Conservation (phyloP, 2,888 invertebrate species). For the Dynastes grantii region DNA sequence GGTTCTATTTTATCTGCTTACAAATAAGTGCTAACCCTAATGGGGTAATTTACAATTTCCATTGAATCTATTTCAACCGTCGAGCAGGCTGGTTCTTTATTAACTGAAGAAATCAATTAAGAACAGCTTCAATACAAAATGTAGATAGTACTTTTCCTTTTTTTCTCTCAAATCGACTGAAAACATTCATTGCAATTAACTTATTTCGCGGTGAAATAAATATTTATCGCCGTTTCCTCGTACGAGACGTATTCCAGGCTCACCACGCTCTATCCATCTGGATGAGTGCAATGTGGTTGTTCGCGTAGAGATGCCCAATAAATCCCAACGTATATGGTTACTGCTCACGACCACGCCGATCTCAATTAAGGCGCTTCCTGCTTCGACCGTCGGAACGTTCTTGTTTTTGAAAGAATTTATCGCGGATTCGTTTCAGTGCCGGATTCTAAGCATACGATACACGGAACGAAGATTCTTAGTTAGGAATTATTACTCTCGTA, state of each 20-base stretch:
- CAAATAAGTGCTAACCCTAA: too few relatives aligned
- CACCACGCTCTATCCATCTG: conserved; percentile 38
- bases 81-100: too few relatives aligned
- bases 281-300: conserved; percentile 39
- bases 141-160: too few relatives aligned
- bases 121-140: too few relatives aligned
- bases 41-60: too few relatives aligned
- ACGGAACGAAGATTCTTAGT: conserved; percentile 33
- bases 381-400: conserved; percentile 46
- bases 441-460: conserved; percentile 40
- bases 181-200: too few relatives aligned
- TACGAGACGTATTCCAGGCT: conserved; percentile 8
- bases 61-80: too few relatives aligned
- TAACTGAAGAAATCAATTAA: too few relatives aligned
- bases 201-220: conserved; percentile 13
- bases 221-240: conserved; percentile 21
- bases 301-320: conserved; percentile 40
- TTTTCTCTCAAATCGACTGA: too few relatives aligned
- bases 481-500: conserved; percentile 30
- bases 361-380: conserved; percentile 56
- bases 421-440: conserved; percentile 42
- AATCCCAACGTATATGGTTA: conserved; percentile 51
- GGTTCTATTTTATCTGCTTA: too few relatives aligned
- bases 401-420: conserved; percentile 41
- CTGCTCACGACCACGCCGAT: conserved; percentile 47